Evolutionary conservation across 2,888 invertebrate species (phyloP), one percentile per base, ranked within the genome.

Genomic region (Trachelus tabidus): DNA sequence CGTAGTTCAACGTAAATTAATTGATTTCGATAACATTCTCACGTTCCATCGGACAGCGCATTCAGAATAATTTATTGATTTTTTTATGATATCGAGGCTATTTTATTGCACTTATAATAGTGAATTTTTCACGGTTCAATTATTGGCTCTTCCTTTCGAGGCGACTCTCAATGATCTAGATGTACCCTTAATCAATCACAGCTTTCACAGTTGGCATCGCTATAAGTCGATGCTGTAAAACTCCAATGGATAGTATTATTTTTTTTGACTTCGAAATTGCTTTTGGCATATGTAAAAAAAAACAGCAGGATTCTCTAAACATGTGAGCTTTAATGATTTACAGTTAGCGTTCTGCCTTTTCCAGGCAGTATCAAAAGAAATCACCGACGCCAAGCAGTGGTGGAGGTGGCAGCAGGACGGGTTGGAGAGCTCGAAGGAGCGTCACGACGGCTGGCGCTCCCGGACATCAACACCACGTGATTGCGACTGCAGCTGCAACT

Each of bases 361-460:
- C 30, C 87, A 91, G 91, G 86, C 87, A 87, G 81, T 91, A 90
- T 82, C 91, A 91, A 83, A 91, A 91, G 86, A 92, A 92, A 87
- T 91, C 92, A 83, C 92, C 92, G 80, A 89, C 91, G 81, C 90
- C 90, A 73, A 90, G 88, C 82, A 82, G 87, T 83, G 83, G 83
- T 92, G 76, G 76, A 11, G 78, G 78, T 74, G 82, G 89, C 82
- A 89, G 86, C 82, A 89, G 91, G 81, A 86, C 90, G 74, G 91
- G 91, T 81, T 91, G 91, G 91, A 89, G 91, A 79, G 85, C 89
- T 68, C 89, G 91, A 83, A 89, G 91, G 85, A 91, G 91, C 87
- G 87, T 90, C 86, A 91, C 91, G 73, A 91, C 91, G 79, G 86
- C 89, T 75, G 89, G 90, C 81, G 88, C 90, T 78, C 85, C 90